These are phyloP conservation scores for Apocrypta bakeri DNA, from an alignment of 1,140 invertebrate species.

Conservation along the genomic window DNA sequence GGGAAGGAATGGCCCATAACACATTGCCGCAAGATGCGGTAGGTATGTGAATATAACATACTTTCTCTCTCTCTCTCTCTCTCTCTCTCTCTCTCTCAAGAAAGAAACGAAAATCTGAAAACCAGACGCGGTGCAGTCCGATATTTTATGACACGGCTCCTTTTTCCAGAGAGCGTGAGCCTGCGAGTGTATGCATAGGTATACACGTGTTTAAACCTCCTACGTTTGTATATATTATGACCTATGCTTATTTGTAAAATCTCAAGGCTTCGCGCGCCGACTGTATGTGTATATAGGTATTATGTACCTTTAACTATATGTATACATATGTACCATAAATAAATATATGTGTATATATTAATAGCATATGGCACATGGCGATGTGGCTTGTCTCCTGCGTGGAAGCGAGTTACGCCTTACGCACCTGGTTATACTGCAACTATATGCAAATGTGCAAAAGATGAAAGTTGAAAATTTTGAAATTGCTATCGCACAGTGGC, in stretches of 20 bases:
- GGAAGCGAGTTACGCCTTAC: too few relatives aligned
- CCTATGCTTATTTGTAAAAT: neutral
- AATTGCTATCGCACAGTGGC: neutral
- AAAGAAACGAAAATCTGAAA: conserved; percentile 35
- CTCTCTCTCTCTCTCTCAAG: too few relatives aligned
- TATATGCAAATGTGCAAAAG: neutral
- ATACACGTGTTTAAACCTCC: neutral
- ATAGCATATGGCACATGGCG: too few relatives aligned
- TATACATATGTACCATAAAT: too few relatives aligned
- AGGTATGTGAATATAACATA: too few relatives aligned
- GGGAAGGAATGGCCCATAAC: neutral
- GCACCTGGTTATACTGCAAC: neutral
- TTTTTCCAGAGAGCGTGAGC: conserved; percentile 3
- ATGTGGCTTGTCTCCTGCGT: too few relatives aligned
- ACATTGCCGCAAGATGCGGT: conserved; percentile 37
- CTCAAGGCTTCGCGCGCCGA: neutral
- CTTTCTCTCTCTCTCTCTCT: too few relatives aligned
- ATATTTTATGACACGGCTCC: conserved; percentile 20
- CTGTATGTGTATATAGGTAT: neutral
- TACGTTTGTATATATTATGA: neutral
- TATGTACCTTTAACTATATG: neutral
- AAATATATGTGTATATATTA: too few relatives aligned
- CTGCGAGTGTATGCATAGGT: neutral
- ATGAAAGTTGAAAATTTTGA: neutral
- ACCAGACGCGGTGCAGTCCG: conserved; percentile 13